These are phyloP conservation scores for Seriola aureovittata DNA, from an alignment of 2,113 vertebrate species.

Conservation along the genomic window DNA sequence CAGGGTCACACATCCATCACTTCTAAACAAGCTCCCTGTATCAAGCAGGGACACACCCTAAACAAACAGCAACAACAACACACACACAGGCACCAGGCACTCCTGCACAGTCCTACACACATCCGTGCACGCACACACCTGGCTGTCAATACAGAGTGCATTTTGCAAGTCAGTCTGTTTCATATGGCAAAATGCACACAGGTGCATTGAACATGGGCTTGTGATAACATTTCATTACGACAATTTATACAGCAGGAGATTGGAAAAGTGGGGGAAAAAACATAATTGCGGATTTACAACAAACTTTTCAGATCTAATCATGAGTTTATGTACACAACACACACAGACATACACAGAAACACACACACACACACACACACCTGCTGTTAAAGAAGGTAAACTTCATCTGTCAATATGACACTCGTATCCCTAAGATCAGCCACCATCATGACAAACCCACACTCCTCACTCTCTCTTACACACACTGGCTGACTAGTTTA, in stretches of 20 bases:
- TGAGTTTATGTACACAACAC: neutral
- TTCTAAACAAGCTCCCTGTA: slow-evolving; percentile 58
- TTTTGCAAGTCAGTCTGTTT: slow-evolving; percentile 50
- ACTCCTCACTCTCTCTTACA: slow-evolving; percentile 19
- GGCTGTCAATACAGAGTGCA: slow-evolving; percentile 24
- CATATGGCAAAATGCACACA: slow-evolving; percentile 39
- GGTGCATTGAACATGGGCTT: slow-evolving; percentile 41
- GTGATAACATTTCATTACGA: slow-evolving; percentile 34
- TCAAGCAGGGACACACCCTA: slow-evolving; percentile 77
- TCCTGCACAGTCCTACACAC: neutral
- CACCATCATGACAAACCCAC: slow-evolving; percentile 49
- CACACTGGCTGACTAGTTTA: slow-evolving; percentile 26
- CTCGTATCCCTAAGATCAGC: slow-evolving; percentile 58
- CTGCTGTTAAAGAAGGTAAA: slow-evolving; percentile 26
- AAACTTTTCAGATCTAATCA: slow-evolving; percentile 50
- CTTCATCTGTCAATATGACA: slow-evolving; percentile 40
- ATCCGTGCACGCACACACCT: slow-evolving; percentile 48
- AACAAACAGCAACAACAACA: slow-evolving; percentile 57
- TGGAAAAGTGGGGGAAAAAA: neutral
- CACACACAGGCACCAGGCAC: slow-evolving; percentile 2
- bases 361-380: neutral
- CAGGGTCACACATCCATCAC: slow-evolving; percentile 80
- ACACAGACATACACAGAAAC: slow-evolving; percentile 15
- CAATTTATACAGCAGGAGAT: slow-evolving; percentile 25
- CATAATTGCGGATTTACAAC: neutral